Percentiles rank a stretch among this genome's conserved stretches.
These are phyloP conservation scores for Sinocyclocheilus grahami DNA, from an alignment of 2,113 vertebrate species.

Conservation along the genomic window DNA sequence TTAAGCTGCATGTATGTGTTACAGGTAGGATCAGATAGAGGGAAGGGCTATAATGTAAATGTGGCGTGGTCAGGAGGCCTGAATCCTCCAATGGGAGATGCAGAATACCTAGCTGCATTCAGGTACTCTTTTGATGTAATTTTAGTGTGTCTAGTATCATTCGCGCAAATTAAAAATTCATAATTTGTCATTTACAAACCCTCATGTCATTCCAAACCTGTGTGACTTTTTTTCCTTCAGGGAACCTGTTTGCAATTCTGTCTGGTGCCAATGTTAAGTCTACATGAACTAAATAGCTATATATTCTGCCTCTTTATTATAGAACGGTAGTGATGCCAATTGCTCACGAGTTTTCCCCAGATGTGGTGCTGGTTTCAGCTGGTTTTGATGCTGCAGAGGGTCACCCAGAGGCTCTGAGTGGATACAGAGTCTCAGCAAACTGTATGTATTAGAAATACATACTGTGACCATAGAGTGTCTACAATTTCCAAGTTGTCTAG, in stretches of 20 bases:
- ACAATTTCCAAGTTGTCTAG: neutral
- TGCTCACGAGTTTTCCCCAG: constrained; percentile 87
- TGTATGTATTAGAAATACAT: constrained; percentile 73
- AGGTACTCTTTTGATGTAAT: constrained; percentile 73
- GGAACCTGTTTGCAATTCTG: neutral
- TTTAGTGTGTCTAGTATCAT: neutral
- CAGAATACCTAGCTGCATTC: constrained; percentile 94
- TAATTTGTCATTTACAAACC: neutral
- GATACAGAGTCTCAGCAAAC: constrained; percentile 92
- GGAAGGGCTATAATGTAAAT: constrained; percentile 91
- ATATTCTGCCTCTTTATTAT: constrained; percentile 37
- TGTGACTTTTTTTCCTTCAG: neutral
- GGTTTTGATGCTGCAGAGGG: constrained; percentile 91
- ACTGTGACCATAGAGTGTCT: neutral
- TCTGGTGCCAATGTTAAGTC: neutral
- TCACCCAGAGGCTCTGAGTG: constrained; percentile 82
- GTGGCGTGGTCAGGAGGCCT: constrained; percentile 89
- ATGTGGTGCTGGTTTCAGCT: constrained; percentile 91
- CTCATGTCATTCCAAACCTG: neutral
- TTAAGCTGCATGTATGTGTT: constrained; percentile 2
- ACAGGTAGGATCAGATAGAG: constrained; percentile 85
- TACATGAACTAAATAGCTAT: neutral
- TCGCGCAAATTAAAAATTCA: neutral
- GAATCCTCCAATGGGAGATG: constrained; percentile 90
- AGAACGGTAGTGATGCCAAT: constrained; percentile 95